phyloP scores from a whole-genome alignment of 2,113 vertebrate species.

The Megalops atlanticus region DNA sequence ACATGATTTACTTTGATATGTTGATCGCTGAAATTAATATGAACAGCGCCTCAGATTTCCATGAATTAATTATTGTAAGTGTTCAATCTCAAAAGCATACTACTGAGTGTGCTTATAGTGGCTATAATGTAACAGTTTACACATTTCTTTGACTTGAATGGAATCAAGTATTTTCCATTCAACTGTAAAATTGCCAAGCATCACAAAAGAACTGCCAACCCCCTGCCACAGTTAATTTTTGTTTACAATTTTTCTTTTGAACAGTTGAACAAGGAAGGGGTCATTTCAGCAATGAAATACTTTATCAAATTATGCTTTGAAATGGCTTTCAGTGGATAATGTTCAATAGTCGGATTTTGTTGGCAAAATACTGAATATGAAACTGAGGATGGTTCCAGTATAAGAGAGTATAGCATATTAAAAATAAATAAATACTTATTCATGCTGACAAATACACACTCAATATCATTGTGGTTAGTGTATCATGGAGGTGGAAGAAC shows the following conservation, averaged over 20 bases:
- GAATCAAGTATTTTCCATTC: neutral
- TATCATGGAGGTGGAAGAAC: too few species aligned
- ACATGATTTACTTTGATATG: neutral
- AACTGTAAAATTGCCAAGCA: neutral
- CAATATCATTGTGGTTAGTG: too few species aligned
- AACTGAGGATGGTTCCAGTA: too few species aligned
- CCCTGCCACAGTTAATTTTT: neutral
- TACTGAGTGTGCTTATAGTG: neutral
- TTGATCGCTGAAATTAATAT: neutral
- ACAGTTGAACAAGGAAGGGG: neutral
- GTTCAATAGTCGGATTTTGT: neutral
- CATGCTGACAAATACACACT: too few species aligned
- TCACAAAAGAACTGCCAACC: neutral
- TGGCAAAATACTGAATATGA: neutral
- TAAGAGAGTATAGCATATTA: neutral
- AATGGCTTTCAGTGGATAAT: neutral
- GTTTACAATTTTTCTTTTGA: neutral
- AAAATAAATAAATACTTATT: too few species aligned
- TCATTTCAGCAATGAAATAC: neutral
- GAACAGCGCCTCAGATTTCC: neutral
- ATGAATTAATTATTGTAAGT: neutral
- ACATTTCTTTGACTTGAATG: neutral
- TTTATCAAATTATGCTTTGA: neutral
- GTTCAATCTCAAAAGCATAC: neutral
- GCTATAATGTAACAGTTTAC: neutral